Conservation (phyloP, 2,113 vertebrate species). For the Ranitomeya imitator region DNA sequence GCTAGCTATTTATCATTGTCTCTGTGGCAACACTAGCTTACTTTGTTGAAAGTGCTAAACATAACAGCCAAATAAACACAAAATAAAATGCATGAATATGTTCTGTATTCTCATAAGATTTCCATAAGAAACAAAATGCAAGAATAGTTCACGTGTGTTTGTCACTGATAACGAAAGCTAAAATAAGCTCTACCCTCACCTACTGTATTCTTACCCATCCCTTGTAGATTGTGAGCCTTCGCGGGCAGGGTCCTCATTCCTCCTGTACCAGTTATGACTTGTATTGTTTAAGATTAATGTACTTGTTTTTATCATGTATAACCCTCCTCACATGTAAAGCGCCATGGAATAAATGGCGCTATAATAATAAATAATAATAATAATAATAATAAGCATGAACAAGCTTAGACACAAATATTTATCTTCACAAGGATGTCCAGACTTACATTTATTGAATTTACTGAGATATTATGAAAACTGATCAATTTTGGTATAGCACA, state of each 20-base stretch:
- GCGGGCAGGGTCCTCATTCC: too few species aligned
- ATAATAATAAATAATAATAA: too few species aligned
- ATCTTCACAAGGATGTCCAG: too few species aligned
- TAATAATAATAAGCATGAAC: neutral
- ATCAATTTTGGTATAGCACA: neutral
- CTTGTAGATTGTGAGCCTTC: too few species aligned
- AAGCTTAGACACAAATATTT: neutral
- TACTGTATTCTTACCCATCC: too few species aligned
- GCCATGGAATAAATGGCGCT: too few species aligned
- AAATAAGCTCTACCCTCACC: too few species aligned
- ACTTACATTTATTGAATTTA: neutral
- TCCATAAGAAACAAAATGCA: neutral
- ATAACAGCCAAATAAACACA: conserved; percentile 6
- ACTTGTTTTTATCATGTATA: too few species aligned
- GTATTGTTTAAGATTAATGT: too few species aligned
- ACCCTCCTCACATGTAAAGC: too few species aligned
- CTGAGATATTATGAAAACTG: neutral
- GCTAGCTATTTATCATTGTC: conserved; percentile 29
- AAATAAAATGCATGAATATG: neutral
- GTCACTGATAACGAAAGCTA: neutral
- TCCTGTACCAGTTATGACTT: too few species aligned
- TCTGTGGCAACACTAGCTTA: neutral
- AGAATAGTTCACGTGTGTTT: neutral
- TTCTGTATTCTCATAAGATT: neutral
- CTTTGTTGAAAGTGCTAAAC: conserved; percentile 16